Conservation (phyloP, 2,888 invertebrate species). For the Cordilura impudica region DNA sequence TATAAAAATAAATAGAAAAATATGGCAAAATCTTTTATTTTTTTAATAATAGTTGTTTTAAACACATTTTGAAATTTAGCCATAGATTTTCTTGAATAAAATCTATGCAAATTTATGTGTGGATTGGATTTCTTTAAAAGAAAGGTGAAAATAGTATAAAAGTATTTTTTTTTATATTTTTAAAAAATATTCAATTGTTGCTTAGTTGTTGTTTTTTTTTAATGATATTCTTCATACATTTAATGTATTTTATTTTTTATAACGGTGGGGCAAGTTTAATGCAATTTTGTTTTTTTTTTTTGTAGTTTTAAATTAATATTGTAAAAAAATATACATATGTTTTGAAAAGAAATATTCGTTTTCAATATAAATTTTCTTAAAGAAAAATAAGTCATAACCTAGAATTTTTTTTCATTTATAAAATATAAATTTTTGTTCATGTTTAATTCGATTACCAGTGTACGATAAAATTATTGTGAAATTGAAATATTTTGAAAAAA, state of each 20-base stretch:
- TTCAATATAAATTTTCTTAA: constrained; percentile 63
- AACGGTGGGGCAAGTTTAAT: constrained; percentile 74
- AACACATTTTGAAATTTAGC: constrained; percentile 72
- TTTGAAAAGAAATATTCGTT: constrained; percentile 62
- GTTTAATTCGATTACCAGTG: constrained; percentile 20
- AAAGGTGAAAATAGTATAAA: constrained; percentile 25
- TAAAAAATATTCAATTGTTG: constrained; percentile 45
- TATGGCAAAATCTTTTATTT: constrained; percentile 64
- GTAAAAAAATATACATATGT: constrained; percentile 56
- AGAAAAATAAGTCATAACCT: constrained; percentile 40
- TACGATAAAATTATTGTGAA: constrained; percentile 30
- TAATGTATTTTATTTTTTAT: constrained; percentile 63
- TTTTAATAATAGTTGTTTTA: constrained; percentile 43
- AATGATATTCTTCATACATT: constrained; percentile 59
- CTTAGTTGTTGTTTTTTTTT: constrained; percentile 35
- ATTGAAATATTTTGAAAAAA: background rate
- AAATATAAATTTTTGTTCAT: constrained; percentile 19
- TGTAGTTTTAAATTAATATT: constrained; percentile 56
- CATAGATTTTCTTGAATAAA: constrained; percentile 75
- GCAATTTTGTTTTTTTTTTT: constrained; percentile 66
- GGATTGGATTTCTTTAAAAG: constrained; percentile 18
- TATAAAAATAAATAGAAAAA: constrained; percentile 62
- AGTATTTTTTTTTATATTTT: constrained; percentile 26
- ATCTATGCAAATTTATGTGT: constrained; percentile 73
- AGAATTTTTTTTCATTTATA: background rate